Base-by-base conservation (phyloP, 2,797 vertebrate genomes). In the Mus minutoides region DNA sequence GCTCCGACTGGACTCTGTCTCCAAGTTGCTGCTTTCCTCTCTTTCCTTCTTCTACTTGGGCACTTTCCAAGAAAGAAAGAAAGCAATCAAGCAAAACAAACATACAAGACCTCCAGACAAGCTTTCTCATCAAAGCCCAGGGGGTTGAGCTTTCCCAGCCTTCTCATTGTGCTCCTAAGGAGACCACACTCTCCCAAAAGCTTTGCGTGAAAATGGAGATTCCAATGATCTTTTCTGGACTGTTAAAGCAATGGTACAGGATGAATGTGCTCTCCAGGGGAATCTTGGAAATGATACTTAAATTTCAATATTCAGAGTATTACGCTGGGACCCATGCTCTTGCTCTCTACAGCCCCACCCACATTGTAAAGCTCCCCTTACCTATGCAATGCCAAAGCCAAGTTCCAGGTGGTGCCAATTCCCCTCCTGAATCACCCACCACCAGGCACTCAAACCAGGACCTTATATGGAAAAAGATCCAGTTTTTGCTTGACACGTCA, bases 251-350 rank as follows among this genome's bases (percentile, higher is more conserved):
- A 40, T 34, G 8, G 0, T 11, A 7, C 8, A 13, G 21, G 29
- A 24, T 43, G 52, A 12, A 1, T 58, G 22, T 58, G 16, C 37
- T 67, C 76, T 89, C 49, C 56, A 40, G 67, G 16, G 43, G 21
- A 9, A 19, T 43, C 56, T 83, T 62, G 80, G 37, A 43, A 58
- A 84, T 86, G 54, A 34, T 79, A 86, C 87, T 96, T 91, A 67
- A 84, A 89, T 94, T 86, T 87, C 78, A 94, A 43, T 69, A 49
- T 43, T 79, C 52, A 62, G 87, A 40, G 37, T 40, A 40, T 75
- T 75, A 75, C 21, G 10, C 37, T 40, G 71, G 71, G 71, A 22
- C 37, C 71, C 71, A 24, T 3, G 2, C 21, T 75, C 71, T 10
- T 22, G 37, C 37, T 73, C 21, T 4, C 10, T 40, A 24, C 7